phyloP scores from a whole-genome alignment of 2,797 vertebrate species.

The Fistularia commersonii region DNA sequence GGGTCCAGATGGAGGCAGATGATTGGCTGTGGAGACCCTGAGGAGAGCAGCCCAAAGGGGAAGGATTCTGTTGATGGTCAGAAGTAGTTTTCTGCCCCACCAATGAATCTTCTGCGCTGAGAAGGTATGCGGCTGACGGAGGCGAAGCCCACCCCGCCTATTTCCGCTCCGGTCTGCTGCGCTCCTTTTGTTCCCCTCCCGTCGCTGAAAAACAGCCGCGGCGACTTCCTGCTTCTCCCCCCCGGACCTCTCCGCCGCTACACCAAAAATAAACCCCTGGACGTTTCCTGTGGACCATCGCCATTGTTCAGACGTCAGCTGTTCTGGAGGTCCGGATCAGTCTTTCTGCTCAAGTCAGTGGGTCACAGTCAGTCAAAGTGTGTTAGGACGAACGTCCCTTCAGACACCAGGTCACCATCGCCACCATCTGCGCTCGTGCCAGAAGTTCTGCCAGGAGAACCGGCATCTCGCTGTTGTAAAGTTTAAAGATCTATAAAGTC shows the following conservation, averaged over 20 bases:
- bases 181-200: slow-evolving; percentile 70
- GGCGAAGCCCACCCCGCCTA: slow-evolving; percentile 69
- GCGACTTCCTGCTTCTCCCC: slow-evolving; percentile 77
- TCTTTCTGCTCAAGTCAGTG: slow-evolving; percentile 46
- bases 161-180: slow-evolving; percentile 69
- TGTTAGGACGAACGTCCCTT: too few species aligned
- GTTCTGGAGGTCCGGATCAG: slow-evolving; percentile 61
- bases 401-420: too few species aligned
- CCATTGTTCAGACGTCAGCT: slow-evolving; percentile 69
- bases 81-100: slow-evolving; percentile 30
- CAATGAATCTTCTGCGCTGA: slow-evolving; percentile 62
- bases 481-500: too few species aligned
- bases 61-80: too few species aligned
- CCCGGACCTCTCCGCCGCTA: slow-evolving; percentile 56
- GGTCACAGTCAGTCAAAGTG: slow-evolving; percentile 45
- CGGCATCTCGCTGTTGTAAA: too few species aligned
- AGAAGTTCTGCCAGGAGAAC: too few species aligned
- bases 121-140: slow-evolving; percentile 63
- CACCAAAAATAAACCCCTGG: slow-evolving; percentile 67
- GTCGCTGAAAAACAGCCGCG: slow-evolving; percentile 69
- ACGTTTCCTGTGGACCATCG: too few species aligned
- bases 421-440: too few species aligned
- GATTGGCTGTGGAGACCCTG: too few species aligned
- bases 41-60: too few species aligned
- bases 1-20: too few species aligned